These are phyloP conservation scores for Atta texana DNA, from an alignment of 1,140 invertebrate species.

Conservation along the genomic window DNA sequence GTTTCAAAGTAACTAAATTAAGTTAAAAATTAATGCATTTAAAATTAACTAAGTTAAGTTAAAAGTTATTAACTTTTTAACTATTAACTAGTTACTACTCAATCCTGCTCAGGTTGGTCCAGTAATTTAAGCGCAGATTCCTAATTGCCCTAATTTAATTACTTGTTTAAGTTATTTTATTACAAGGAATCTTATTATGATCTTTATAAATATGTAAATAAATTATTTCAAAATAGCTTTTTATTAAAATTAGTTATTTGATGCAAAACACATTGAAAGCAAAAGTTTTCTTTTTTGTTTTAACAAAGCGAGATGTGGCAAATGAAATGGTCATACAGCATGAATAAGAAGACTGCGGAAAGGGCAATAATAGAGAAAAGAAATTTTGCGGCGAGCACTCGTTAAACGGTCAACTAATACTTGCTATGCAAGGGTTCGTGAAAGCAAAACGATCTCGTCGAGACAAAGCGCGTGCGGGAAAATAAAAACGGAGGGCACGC, in stretches of 20 bases:
- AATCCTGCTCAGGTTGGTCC: too few species aligned
- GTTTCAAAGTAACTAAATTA: too few species aligned
- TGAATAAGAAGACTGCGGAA: background rate
- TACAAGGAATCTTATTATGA: too few species aligned
- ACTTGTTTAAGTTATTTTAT: too few species aligned
- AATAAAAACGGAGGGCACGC: constrained; percentile 43
- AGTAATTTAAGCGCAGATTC: too few species aligned
- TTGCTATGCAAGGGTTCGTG: background rate
- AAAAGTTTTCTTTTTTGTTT: background rate
- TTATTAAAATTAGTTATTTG: background rate
- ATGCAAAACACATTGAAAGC: background rate
- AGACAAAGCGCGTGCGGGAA: constrained; percentile 39
- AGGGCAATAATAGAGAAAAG: background rate
- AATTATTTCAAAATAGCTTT: background rate
- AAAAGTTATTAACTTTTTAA: too few species aligned
- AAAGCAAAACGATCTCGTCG: constrained; percentile 59
- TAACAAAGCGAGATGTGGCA: background rate
- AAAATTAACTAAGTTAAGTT: too few species aligned
- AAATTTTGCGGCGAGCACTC: constrained; percentile 27
- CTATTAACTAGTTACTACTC: too few species aligned
- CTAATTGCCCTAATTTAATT: too few species aligned
- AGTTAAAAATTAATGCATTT: too few species aligned
- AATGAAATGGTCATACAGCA: background rate
- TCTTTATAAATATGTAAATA: background rate
- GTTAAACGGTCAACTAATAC: constrained; percentile 48